Evolutionary conservation across 2,797 vertebrate genomes (phyloP).

Genomic region (Thalassophryne amazonica): DNA sequence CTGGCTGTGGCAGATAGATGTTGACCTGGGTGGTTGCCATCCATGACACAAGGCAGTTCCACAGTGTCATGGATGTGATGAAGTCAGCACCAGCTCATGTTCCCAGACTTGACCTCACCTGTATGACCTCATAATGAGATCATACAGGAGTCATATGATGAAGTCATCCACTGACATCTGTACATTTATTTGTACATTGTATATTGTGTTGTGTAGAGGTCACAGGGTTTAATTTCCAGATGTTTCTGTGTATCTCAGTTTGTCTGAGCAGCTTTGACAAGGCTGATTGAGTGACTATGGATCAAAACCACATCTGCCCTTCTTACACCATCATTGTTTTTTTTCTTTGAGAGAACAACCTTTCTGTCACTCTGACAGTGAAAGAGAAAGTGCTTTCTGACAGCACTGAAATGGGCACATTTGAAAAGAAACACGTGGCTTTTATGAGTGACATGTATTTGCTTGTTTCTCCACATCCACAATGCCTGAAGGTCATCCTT

Average conservation of each 20-base stretch:
- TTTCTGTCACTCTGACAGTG: constrained; percentile 69
- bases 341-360: constrained; percentile 49
- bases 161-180: too few species aligned
- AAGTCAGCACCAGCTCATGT: too few species aligned
- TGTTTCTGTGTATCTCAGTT: constrained; percentile 69
- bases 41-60: too few species aligned
- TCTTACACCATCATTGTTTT: constrained; percentile 33
- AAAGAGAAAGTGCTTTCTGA: constrained; percentile 56
- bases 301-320: constrained; percentile 76
- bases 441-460: constrained; percentile 49
- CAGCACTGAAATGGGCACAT: constrained; percentile 37
- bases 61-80: too few species aligned
- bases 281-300: constrained; percentile 63
- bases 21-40: too few species aligned
- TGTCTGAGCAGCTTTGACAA: constrained; percentile 56
- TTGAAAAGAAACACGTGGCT: constrained; percentile 27
- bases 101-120: too few species aligned
- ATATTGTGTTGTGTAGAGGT: too few species aligned
- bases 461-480: constrained; percentile 49
- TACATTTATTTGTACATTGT: too few species aligned
- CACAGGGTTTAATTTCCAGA: too few species aligned
- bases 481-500: constrained; percentile 63
- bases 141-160: too few species aligned
- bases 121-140: too few species aligned
- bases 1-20: too few species aligned